Evolutionary conservation across 2,797 vertebrate species (phyloP), one percentile per base, ranked within the genome.

Genomic region (Odontamblyopus rebecca): DNA sequence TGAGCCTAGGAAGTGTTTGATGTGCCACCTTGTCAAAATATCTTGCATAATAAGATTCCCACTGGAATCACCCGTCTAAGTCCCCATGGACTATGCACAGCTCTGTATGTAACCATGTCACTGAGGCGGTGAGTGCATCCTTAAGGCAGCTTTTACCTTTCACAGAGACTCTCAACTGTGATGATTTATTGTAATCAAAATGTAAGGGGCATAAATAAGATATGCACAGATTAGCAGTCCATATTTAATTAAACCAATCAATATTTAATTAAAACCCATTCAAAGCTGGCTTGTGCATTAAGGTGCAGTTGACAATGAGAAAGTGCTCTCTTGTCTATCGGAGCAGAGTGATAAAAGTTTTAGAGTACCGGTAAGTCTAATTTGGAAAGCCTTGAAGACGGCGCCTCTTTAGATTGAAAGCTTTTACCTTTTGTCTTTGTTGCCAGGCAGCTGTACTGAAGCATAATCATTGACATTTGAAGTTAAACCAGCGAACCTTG

Each of bases 221-320:
- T 38, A 29, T 64, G 13, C 23, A 19, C 26, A 71, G 13, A 63
- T 27, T 27, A 48, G 18, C 15, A 57, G 26, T 35, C 51, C 59
- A 13, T 23, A 23, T 23, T 23, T 23, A 23, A 23, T 23, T 23
- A 23, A 23, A 38, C n/a, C 35, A 74, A 78, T 75, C 68, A 75
- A 81, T 82, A 53, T 32, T 79, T 77, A 57, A 83, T 83, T 72
- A 82, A 69, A 78, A 51, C 3, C 18, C 69, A 32, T 61, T 11
- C 50, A 54, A 13, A 60, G 48, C 18, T 48, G 9, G 11, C 57
- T 16, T 9, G 50, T 23, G 19, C 61, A 59, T 71, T 75, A 5
- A 51, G 23, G 61, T 54, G 0, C 41, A 79, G 13, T 67, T 68
- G 15, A 61, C 61, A 8, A 6, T 53, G 6, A 64, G 38, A 5